These are phyloP conservation scores for Emydocephalus ijimae DNA, from an alignment of 2,113 vertebrate genomes.

Conservation along the genomic window DNA sequence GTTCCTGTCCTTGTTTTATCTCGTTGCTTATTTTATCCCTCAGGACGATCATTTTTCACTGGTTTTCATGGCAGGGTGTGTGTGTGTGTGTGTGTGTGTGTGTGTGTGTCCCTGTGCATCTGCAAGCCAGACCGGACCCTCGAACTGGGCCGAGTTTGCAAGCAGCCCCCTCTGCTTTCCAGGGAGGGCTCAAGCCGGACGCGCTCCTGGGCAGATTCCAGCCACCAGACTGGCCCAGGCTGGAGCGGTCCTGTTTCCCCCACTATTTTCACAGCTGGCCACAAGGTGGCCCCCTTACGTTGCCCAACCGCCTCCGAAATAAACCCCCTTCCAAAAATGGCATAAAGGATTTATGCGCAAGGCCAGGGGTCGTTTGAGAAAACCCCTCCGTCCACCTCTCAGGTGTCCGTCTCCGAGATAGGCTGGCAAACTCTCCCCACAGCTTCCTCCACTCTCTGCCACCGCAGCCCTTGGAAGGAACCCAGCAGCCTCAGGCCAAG, in stretches of 20 bases:
- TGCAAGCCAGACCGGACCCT: not conserved
- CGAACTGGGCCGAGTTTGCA: not conserved
- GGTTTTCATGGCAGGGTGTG: not conserved
- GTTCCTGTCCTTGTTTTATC: not conserved
- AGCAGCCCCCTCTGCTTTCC: not conserved
- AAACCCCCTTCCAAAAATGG: not conserved
- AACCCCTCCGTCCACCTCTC: too few species aligned
- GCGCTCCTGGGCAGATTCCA: too few species aligned
- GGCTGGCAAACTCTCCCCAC: not conserved
- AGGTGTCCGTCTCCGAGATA: not conserved
- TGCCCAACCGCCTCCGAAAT: not conserved
- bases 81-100: too few species aligned
- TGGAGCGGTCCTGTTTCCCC: not conserved
- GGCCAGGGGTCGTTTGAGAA: not conserved
- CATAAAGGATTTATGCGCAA: accelerated
- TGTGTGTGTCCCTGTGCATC: too few species aligned
- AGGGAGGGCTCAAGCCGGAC: not conserved
- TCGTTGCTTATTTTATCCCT: not conserved
- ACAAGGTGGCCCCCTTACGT: conserved; percentile 19
- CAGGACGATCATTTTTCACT: not conserved
- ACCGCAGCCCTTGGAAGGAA: not conserved
- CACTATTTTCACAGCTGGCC: not conserved
- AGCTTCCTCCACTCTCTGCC: not conserved
- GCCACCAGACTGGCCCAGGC: not conserved
- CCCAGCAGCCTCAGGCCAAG: not conserved